These are phyloP conservation scores for Calephelis nemesis DNA, from an alignment of 1,140 invertebrate species.

Conservation along the genomic window DNA sequence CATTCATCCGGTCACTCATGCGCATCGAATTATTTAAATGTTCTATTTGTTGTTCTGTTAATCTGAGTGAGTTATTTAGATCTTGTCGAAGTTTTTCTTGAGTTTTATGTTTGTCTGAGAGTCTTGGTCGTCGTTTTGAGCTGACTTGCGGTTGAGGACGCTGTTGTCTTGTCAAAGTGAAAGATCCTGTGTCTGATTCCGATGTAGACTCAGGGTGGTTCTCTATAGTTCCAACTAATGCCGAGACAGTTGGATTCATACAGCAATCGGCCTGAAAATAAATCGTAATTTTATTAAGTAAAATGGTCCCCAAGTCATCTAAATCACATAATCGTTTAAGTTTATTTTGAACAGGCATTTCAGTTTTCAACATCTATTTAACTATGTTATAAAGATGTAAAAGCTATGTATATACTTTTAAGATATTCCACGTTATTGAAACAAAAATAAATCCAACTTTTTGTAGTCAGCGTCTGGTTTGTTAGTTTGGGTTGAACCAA, in stretches of 20 bases:
- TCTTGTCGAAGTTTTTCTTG: slow-evolving; percentile 57
- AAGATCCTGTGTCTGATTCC: slow-evolving; percentile 70
- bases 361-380: no score
- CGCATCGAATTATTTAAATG: slow-evolving; percentile 58
- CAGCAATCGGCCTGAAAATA: slow-evolving; percentile 69
- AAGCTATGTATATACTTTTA: no score
- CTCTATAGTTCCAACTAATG: slow-evolving; percentile 72
- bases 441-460: no score
- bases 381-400: no score
- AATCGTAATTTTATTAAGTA: no score
- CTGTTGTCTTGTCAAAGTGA: slow-evolving; percentile 63
- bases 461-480: no score
- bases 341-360: no score
- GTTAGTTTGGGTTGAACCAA: no score
- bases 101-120: slow-evolving; percentile 49
- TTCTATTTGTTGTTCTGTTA: slow-evolving; percentile 65
- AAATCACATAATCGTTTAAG: no score
- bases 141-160: slow-evolving; percentile 65
- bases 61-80: slow-evolving; percentile 47
- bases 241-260: slow-evolving; percentile 65
- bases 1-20: slow-evolving; percentile 48
- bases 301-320: no score
- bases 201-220: slow-evolving; percentile 74
- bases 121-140: slow-evolving; percentile 57
- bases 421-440: no score